Percentiles rank a stretch among this genome's conserved stretches.
These are phyloP conservation scores for Odontamblyopus rebecca DNA, from an alignment of 2,797 vertebrate genomes.

Conservation along the genomic window DNA sequence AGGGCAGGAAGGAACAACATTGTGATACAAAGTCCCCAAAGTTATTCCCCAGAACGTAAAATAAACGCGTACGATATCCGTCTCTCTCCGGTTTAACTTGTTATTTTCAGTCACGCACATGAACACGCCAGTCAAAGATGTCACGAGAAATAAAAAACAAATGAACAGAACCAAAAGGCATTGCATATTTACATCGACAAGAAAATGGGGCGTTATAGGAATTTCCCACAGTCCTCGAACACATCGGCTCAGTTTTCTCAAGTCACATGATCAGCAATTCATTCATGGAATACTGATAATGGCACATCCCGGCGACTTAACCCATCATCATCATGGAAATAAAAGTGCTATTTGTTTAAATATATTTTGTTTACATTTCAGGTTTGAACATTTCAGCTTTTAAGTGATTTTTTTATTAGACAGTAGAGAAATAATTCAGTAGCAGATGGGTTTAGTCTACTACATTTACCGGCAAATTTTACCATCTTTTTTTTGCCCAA, in stretches of 20 bases:
- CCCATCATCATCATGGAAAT: background rate
- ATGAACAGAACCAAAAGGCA: slow-evolving; percentile 44
- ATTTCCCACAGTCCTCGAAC: slow-evolving; percentile 56
- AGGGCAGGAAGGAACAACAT: slow-evolving; percentile 18
- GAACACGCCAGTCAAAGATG: slow-evolving; percentile 37
- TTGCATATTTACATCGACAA: slow-evolving; percentile 77
- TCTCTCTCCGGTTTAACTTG: slow-evolving; percentile 25
- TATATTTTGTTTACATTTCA: background rate
- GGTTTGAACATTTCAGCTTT: background rate
- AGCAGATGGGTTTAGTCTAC: too few relatives aligned
- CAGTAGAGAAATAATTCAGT: background rate
- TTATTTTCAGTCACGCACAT: slow-evolving; percentile 31
- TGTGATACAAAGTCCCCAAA: slow-evolving; percentile 6
- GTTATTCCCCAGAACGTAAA: slow-evolving; percentile 1
- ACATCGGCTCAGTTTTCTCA: slow-evolving; percentile 70
- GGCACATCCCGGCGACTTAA: slow-evolving; percentile 21
- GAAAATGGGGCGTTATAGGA: slow-evolving; percentile 45
- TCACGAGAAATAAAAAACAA: slow-evolving; percentile 21
- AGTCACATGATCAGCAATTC: slow-evolving; percentile 58
- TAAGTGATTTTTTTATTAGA: background rate
- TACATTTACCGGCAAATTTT: too few relatives aligned
- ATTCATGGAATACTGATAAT: slow-evolving; percentile 45
- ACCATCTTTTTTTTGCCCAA: too few relatives aligned
- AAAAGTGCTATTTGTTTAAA: background rate
- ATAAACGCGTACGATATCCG: slow-evolving; percentile 3